These are phyloP conservation scores for Polyergus mexicanus DNA, from an alignment of 1,140 invertebrate species.

Conservation along the genomic window DNA sequence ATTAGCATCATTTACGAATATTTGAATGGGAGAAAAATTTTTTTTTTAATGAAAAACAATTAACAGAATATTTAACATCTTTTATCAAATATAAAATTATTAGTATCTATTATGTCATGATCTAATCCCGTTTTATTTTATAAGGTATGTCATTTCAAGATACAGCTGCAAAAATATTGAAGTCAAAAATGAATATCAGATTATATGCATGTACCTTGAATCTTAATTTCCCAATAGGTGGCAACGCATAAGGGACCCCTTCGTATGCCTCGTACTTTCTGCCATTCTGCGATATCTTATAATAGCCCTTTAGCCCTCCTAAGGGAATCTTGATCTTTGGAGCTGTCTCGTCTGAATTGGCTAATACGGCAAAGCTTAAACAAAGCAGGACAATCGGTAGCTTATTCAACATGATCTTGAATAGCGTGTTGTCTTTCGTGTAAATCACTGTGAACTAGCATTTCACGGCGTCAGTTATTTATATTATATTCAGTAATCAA, in stretches of 20 bases:
- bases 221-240: constrained; percentile 87
- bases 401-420: background rate
- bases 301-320: constrained; percentile 80
- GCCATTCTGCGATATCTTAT: constrained; percentile 80
- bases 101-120: no score
- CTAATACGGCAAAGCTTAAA: background rate
- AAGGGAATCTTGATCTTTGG: constrained; percentile 79
- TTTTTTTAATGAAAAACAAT: background rate
- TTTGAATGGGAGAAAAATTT: background rate
- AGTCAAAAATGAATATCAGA: constrained; percentile 11
- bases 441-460: background rate
- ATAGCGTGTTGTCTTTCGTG: background rate
- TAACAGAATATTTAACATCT: background rate
- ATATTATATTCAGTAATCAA: background rate
- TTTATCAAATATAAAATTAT: background rate
- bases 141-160: background rate
- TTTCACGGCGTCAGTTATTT: background rate
- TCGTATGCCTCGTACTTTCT: constrained; percentile 86
- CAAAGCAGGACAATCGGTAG: background rate
- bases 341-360: constrained; percentile 55
- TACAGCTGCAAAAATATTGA: background rate
- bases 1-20: background rate
- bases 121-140: background rate
- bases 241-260: constrained; percentile 89
- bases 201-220: constrained; percentile 85